Percentiles rank a stretch among this genome's conserved stretches.
Evolutionary conservation across 2,113 vertebrate genomes (phyloP).

Genomic region (Otocyon megalotis): DNA sequence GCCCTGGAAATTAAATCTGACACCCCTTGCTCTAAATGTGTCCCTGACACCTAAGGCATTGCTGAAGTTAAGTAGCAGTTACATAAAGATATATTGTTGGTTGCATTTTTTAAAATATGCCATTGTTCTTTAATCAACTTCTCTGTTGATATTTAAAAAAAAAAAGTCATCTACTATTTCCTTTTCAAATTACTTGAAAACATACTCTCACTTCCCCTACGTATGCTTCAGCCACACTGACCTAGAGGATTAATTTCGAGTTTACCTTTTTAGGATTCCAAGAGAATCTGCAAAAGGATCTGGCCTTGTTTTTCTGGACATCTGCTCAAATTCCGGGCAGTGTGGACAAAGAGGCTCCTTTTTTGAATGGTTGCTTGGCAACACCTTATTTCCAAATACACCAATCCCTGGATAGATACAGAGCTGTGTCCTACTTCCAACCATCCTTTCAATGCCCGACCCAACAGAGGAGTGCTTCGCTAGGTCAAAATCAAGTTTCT

Average conservation of each 20-base stretch:
- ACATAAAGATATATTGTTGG: conserved; percentile 25
- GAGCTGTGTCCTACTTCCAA: not conserved
- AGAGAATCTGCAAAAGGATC: not conserved
- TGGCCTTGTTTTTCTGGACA: not conserved
- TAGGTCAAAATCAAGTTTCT: not conserved
- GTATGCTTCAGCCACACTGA: not conserved
- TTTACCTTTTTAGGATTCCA: not conserved
- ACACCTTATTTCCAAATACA: not conserved
- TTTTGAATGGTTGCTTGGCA: not conserved
- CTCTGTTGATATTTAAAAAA: not conserved
- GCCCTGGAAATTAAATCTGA: conserved; percentile 44
- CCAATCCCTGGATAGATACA: not conserved
- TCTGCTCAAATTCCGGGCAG: not conserved
- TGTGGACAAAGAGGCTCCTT: not conserved
- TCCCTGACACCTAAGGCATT: conserved; percentile 38
- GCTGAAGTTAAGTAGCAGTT: not conserved
- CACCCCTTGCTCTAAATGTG: not conserved
- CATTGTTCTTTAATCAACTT: conserved; percentile 33
- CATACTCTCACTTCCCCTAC: not conserved
- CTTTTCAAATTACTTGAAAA: not conserved
- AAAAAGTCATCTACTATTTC: not conserved
- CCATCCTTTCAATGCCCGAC: not conserved
- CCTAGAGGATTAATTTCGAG: not conserved
- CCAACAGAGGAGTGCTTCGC: not conserved
- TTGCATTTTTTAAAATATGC: not conserved